These are phyloP conservation scores for Pangasianodon hypophthalmus DNA, from an alignment of 2,113 vertebrate species.

Conservation along the genomic window DNA sequence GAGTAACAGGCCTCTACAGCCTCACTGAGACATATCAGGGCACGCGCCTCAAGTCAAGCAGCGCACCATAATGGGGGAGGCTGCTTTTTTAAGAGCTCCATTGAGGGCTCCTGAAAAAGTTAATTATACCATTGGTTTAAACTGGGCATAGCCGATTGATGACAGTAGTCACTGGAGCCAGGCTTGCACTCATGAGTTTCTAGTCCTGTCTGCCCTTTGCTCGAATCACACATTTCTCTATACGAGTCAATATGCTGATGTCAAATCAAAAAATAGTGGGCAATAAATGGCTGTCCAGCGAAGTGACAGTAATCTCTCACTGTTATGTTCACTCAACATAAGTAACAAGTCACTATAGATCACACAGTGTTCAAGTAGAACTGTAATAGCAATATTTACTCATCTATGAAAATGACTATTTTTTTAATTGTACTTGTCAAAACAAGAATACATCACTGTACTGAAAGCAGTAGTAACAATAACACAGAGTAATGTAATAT, in stretches of 20 bases:
- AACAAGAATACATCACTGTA: not conserved
- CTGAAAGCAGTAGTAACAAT: not conserved
- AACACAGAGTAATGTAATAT: not conserved
- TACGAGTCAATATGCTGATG: slow-evolving; percentile 51
- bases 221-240: slow-evolving; percentile 28
- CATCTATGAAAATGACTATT: not conserved
- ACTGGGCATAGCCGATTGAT: slow-evolving; percentile 49
- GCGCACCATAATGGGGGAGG: slow-evolving; percentile 42
- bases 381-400: not conserved
- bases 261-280: slow-evolving; percentile 49
- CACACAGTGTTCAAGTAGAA: not conserved
- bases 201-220: slow-evolving; percentile 40
- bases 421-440: not conserved
- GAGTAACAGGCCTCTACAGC: slow-evolving; percentile 45
- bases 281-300: slow-evolving; percentile 54
- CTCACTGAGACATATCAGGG: slow-evolving; percentile 57
- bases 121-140: slow-evolving; percentile 55
- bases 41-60: slow-evolving; percentile 50
- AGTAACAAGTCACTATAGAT: not conserved
- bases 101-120: slow-evolving; percentile 56
- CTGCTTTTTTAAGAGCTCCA: slow-evolving; percentile 53
- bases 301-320: not conserved
- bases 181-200: slow-evolving; percentile 53
- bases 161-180: slow-evolving; percentile 48
- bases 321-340: not conserved